Evolutionary conservation across 30 jellyfish, hydroid and myxozoan species (phyloP).

Genomic region (Sanderia malayensis): DNA sequence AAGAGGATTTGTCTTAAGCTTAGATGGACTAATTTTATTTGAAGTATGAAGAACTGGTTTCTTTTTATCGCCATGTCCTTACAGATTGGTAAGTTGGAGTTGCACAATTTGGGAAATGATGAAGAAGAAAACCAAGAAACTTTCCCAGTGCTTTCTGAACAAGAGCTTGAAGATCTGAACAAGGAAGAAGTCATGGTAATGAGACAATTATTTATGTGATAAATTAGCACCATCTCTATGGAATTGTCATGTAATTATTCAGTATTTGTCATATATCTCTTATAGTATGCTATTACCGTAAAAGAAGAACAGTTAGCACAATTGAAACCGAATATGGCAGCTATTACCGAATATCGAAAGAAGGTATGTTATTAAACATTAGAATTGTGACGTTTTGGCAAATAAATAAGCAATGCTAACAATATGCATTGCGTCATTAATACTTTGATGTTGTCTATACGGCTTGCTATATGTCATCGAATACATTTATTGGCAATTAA

Average conservation of each 20-base stretch:
- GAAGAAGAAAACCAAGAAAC: slow-evolving; percentile 22
- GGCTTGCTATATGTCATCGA: too few species aligned
- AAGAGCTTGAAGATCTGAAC: slow-evolving; percentile 67
- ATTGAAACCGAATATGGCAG: slow-evolving; percentile 93
- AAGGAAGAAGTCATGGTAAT: slow-evolving; percentile 63
- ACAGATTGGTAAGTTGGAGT: slow-evolving; percentile 32
- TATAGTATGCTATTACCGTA: slow-evolving; percentile 78
- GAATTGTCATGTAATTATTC: background rate
- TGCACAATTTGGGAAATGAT: slow-evolving; percentile 28
- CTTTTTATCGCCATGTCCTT: too few species aligned
- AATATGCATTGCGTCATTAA: too few species aligned
- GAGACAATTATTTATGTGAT: too few species aligned
- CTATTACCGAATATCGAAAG: slow-evolving; percentile 84
- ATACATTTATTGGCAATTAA: background rate
- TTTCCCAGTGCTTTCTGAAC: slow-evolving; percentile 46
- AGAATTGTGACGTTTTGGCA: too few species aligned
- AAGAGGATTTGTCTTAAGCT: too few species aligned
- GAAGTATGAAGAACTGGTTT: too few species aligned
- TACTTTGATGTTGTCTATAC: too few species aligned
- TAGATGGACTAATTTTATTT: too few species aligned
- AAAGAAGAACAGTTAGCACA: slow-evolving; percentile 64
- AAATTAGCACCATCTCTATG: too few species aligned
- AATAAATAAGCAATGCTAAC: too few species aligned
- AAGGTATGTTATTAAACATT: too few species aligned
- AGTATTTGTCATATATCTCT: background rate